Conservation (phyloP, 2,888 invertebrate genomes). For the Dryococelus australis region DNA sequence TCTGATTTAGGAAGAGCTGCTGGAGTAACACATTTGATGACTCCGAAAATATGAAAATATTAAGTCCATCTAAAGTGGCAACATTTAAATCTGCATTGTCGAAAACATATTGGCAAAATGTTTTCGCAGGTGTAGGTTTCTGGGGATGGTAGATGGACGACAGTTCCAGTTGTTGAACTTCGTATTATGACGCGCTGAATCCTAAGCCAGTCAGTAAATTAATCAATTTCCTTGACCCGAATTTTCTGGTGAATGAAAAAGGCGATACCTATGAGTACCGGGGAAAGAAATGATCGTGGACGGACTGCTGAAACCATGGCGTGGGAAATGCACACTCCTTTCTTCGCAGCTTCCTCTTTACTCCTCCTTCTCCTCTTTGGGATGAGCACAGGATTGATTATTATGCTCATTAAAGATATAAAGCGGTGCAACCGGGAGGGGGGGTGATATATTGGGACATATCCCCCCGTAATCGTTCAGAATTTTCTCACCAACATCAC, state of each 20-base stretch:
- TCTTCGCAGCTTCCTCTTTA: too few species aligned
- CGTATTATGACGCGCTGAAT: neutral
- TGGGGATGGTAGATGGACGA: neutral
- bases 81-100: constrained; percentile 1
- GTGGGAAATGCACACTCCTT: neutral
- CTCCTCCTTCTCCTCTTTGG: too few species aligned
- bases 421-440: too few species aligned
- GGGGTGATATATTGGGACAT: too few species aligned
- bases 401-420: too few species aligned
- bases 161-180: neutral
- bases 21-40: neutral
- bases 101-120: constrained; percentile 5
- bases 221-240: neutral
- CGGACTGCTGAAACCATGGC: neutral
- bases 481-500: too few species aligned
- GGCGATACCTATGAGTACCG: neutral
- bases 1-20: constrained; percentile 2
- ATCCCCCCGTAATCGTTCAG: too few species aligned
- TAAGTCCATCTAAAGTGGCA: neutral
- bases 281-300: constrained; percentile 3
- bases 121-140: neutral
- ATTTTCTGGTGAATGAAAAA: neutral
- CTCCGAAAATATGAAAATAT: constrained; percentile 8
- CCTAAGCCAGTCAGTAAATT: neutral
- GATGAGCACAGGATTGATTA: too few species aligned